Base-by-base conservation (phyloP, 1,140 invertebrate genomes). In the Lasioglossum baleicum region DNA sequence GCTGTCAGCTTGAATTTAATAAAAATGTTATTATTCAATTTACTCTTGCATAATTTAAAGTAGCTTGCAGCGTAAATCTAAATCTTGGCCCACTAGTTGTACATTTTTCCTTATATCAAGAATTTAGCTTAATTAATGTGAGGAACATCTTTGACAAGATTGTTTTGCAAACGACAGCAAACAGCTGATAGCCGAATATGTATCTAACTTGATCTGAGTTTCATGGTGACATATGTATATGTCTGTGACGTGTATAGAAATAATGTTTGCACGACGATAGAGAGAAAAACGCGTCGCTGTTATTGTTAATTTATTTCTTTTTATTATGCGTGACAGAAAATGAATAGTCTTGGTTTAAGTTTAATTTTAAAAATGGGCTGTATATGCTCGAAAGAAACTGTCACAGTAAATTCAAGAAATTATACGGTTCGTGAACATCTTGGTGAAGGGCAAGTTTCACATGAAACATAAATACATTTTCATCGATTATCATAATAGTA, bases 281-380 rank as follows among this genome's bases (percentile, higher is more conserved):
- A 78, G 26, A 51, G 64, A 78, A 20, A 51, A 63, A 26, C n/a
- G 31, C 0, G 40, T 48, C 20, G 22, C 15, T 53, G 15, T 6
- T 66, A 40, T 53, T 40, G 8, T 61, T 69, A 35, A 53, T 69
- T 60, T 64, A 26, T 48, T 58, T 68, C 26, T 15, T 66, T 35
- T 75, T 80, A 75, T 66, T 75, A 80, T 80, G 78, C 8, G 17
- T 22, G n/a, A 20, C 2, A 40, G n/a, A 81, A 91, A 88, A 96
- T 96, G 96, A 96, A 96, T 88, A 94, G 95, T 77, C 90, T 96
- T 81, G 96, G 95, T 74, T 94, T 96, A 88, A 95, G 94, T 88
- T 92, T 96, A 80, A 95, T 96, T 86, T 92, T 96, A 70, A 95
- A 95, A 94, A 96, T 97, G 94, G 97, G 97, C 44, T 97, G 97